A percentile compares a stretch with the other conserved stretches of the same genome.
phyloP scores from a whole-genome alignment of 2,113 vertebrate species.

The Colius striatus region DNA sequence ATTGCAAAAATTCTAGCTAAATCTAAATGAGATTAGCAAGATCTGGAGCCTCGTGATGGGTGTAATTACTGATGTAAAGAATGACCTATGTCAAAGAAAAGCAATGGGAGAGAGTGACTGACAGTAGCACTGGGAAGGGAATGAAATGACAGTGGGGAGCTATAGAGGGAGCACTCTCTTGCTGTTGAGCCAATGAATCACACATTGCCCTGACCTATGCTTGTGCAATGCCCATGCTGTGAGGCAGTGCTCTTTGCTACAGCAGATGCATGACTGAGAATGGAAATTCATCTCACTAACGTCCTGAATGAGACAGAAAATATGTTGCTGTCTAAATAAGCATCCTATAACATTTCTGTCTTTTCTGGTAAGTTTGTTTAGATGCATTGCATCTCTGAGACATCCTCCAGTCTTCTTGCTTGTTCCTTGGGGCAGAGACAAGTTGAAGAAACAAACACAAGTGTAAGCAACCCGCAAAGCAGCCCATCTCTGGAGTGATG shows the following conservation, averaged over 20 bases:
- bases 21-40: background rate
- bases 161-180: background rate
- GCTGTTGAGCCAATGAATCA: background rate
- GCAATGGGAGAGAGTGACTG: background rate
- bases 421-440: background rate
- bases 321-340: background rate
- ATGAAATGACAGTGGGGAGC: background rate
- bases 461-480: background rate
- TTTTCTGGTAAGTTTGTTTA: background rate
- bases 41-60: background rate
- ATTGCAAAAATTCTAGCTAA: background rate
- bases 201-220: fast-evolving
- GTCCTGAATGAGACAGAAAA: background rate
- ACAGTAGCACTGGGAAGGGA: background rate
- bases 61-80: background rate
- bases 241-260: background rate
- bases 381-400: background rate
- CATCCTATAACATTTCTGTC: background rate
- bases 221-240: background rate
- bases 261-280: background rate
- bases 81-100: background rate
- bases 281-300: background rate
- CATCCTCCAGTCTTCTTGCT: background rate
- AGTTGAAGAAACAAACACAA: background rate
- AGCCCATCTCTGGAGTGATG: background rate